Base-by-base conservation (phyloP, 2,797 vertebrate species). In the Oreonectes daqikongensis region DNA sequence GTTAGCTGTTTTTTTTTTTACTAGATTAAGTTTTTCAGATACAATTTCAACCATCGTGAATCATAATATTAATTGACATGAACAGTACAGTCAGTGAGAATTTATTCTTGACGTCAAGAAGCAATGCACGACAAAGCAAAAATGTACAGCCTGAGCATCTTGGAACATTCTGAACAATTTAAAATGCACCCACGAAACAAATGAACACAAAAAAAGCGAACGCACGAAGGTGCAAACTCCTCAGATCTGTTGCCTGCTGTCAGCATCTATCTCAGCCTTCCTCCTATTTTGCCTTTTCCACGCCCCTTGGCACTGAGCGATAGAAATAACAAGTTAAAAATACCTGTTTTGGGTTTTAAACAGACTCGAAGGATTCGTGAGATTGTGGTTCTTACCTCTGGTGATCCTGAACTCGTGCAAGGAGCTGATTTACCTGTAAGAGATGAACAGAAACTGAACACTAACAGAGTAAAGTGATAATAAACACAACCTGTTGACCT, bases 351-450 rank as follows among this genome's bases (percentile, higher is more conserved):
- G 14, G 55, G 18, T 6, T 17, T 59, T 38, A 60, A 20, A 3
- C 2, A 2, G 35, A 60, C 20, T 15, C 42, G 5, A 24, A 40
- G 15, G 44, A 66, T 48, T 67, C 26, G 6, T 14, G 46, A 38
- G 17, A 12, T 18, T 38, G 28, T 42, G 26, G 18, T 42, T 67
- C 82, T 90, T 85, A 92, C 93, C 48, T 91, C 78, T 94, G 91
- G 86, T 91, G 91, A 78, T 92, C 90, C 72, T 90, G 84, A 78
- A 94, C 90, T 69, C 93, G 86, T 63, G 72, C 75, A 52, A 93
- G 89, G 76, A 94, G 91, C 79, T 87, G 90, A 79, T 90, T 92
- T 52, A 94, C 91, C 93, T 93, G 87, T 22, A 20, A 85, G 85
- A 20, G 32, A 86, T 32, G 85, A 67, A 80, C 53, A 77, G 28